Percentiles rank a stretch among this genome's conserved stretches.
phyloP scores from a whole-genome alignment of 1,140 invertebrate genomes.

The Drosophila willistoni region DNA sequence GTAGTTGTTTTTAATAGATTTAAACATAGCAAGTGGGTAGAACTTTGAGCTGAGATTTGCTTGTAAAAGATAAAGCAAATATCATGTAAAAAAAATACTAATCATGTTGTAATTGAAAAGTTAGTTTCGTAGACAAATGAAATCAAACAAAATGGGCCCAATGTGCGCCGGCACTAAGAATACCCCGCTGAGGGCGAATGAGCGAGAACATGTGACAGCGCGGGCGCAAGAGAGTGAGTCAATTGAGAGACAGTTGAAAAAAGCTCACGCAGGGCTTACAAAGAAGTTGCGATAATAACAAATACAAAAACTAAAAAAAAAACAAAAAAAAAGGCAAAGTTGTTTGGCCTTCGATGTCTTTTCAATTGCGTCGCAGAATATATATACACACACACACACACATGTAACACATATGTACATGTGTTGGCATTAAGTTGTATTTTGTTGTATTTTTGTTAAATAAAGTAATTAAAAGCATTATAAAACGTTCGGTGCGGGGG shows the following conservation, averaged over 20 bases:
- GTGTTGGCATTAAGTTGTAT: slow-evolving; percentile 45
- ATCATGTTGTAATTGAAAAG: not conserved
- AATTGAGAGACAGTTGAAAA: slow-evolving; percentile 23
- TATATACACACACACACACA: slow-evolving; percentile 32
- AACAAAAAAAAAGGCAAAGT: slow-evolving; percentile 59
- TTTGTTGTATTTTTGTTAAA: slow-evolving; percentile 47
- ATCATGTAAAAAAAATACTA: no score
- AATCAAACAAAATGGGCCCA: not conserved
- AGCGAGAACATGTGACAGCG: slow-evolving; percentile 26
- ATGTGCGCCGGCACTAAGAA: slow-evolving; percentile 46
- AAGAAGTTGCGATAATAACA: slow-evolving; percentile 70
- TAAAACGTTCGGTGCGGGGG: slow-evolving; percentile 12
- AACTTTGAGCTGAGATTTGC: no score
- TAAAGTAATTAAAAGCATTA: slow-evolving; percentile 46
- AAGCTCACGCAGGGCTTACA: slow-evolving; percentile 21
- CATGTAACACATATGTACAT: slow-evolving; percentile 19
- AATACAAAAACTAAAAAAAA: slow-evolving; percentile 59
- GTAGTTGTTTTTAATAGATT: not conserved
- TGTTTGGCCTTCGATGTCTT: slow-evolving; percentile 81
- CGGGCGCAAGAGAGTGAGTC: slow-evolving; percentile 12
- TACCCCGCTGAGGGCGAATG: slow-evolving; percentile 7
- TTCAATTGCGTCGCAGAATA: slow-evolving; percentile 80
- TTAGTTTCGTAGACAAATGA: not conserved
- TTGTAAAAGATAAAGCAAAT: no score
- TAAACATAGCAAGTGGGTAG: no score